A percentile compares a stretch with the other conserved stretches of the same genome.
phyloP scores from a whole-genome alignment of 2,797 vertebrate genomes.

The Gymnothorax javanicus region DNA sequence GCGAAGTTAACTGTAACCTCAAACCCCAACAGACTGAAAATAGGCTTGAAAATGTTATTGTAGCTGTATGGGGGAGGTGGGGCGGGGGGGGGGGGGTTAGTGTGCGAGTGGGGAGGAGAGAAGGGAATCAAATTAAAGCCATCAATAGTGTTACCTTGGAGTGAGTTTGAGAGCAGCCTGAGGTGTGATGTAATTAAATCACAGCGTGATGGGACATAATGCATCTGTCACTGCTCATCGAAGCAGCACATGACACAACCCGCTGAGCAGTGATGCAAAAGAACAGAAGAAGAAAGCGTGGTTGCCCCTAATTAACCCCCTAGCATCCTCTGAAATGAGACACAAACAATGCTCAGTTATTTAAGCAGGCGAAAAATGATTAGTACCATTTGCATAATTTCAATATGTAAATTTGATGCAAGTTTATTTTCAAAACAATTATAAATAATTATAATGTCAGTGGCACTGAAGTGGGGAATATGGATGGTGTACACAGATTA shows the following conservation, averaged over 20 bases:
- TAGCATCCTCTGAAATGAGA: not conserved
- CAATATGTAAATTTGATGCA: not conserved
- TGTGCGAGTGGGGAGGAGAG: too few species aligned
- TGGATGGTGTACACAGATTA: not conserved
- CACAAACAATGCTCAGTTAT: not conserved
- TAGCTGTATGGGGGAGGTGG: not conserved
- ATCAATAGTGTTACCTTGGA: not conserved
- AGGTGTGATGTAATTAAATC: not conserved
- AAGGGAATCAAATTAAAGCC: not conserved
- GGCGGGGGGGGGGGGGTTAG: too few species aligned
- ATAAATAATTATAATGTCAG: not conserved
- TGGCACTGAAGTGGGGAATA: not conserved
- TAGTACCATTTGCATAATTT: not conserved
- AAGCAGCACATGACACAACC: not conserved
- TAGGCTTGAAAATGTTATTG: not conserved
- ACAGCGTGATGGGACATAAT: not conserved
- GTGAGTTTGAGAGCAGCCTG: not conserved
- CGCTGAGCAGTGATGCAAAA: not conserved
- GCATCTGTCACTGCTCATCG: not conserved
- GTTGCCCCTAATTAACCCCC: not conserved
- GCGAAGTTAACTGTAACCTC: not conserved
- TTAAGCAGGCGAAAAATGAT: not conserved
- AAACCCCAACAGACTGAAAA: not conserved
- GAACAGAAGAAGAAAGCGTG: not conserved
- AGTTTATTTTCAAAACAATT: not conserved